phyloP scores from a whole-genome alignment of 2,888 invertebrate genomes.

The Hylaea fasciaria region DNA sequence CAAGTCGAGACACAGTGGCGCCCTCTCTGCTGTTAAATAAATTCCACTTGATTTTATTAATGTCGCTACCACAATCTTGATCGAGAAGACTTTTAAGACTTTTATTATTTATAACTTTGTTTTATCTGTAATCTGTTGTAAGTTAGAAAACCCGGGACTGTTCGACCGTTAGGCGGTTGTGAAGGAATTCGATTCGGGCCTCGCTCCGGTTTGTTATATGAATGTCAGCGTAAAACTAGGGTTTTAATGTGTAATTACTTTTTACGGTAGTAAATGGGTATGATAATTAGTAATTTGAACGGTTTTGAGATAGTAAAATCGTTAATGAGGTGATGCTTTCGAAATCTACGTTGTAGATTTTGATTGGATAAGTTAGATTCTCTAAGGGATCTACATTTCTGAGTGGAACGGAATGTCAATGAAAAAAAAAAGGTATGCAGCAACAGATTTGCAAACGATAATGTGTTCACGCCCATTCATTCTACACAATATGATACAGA shows the following conservation, averaged over 20 bases:
- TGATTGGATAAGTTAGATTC: neutral
- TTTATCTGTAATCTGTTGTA: slow-evolving; percentile 44
- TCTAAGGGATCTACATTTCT: too few relatives aligned
- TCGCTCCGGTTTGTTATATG: slow-evolving; percentile 21
- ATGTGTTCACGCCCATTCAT: slow-evolving; percentile 4
- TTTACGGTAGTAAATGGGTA: slow-evolving; percentile 27
- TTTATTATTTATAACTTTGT: slow-evolving; percentile 79
- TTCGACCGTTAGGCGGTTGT: slow-evolving; percentile 14
- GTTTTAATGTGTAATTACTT: slow-evolving; percentile 29
- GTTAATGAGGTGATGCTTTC: slow-evolving; percentile 6
- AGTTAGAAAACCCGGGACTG: slow-evolving; percentile 31
- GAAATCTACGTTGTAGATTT: slow-evolving; percentile 1
- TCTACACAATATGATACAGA: neutral
- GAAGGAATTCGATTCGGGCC: slow-evolving; percentile 21
- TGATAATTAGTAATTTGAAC: slow-evolving; percentile 16
- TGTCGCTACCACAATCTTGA: slow-evolving; percentile 79
- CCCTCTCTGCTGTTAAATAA: slow-evolving; percentile 69
- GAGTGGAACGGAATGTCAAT: slow-evolving; percentile 6
- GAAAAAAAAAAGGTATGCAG: neutral
- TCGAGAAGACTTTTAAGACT: slow-evolving; percentile 74
- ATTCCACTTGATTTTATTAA: slow-evolving; percentile 80
- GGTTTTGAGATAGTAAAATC: slow-evolving; percentile 15
- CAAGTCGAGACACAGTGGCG: slow-evolving; percentile 76
- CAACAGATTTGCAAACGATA: neutral
- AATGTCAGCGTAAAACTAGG: slow-evolving; percentile 29